A percentile compares a stretch with the other conserved stretches of the same genome.
Evolutionary conservation across 2,797 vertebrate genomes (phyloP).

Genomic region (Iguana delicatissima): DNA sequence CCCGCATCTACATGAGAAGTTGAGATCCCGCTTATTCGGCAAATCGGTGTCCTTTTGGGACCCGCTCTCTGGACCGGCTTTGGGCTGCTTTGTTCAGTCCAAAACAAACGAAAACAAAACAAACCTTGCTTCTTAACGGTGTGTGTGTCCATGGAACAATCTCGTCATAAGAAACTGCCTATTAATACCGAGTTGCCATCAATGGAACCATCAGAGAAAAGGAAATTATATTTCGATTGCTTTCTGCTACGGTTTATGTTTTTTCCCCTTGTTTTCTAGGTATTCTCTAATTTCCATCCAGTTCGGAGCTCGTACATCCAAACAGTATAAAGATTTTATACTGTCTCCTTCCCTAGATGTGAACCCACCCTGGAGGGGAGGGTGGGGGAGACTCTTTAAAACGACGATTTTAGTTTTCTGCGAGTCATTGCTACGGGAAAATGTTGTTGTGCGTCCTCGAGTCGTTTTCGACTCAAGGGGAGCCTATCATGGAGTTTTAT

Average conservation of each 20-base stretch:
- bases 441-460: neutral
- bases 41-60: neutral
- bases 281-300: neutral
- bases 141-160: neutral
- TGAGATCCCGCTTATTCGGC: neutral
- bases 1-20: neutral
- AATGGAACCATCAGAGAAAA: no score
- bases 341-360: neutral
- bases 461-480: neutral
- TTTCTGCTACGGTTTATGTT: neutral
- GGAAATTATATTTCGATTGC: neutral
- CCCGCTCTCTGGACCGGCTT: neutral
- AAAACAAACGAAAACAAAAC: neutral
- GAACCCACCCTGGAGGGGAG: neutral
- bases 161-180: neutral
- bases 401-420: neutral
- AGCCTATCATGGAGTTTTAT: neutral
- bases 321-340: neutral
- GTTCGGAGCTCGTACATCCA: neutral
- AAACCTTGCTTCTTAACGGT: no score
- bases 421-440: no score
- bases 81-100: neutral
- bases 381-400: neutral
- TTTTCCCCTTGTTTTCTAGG: neutral
- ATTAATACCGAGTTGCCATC: neutral